These are phyloP conservation scores for Leptopterna dolabrata DNA, from an alignment of 2,888 invertebrate species.

Conservation along the genomic window DNA sequence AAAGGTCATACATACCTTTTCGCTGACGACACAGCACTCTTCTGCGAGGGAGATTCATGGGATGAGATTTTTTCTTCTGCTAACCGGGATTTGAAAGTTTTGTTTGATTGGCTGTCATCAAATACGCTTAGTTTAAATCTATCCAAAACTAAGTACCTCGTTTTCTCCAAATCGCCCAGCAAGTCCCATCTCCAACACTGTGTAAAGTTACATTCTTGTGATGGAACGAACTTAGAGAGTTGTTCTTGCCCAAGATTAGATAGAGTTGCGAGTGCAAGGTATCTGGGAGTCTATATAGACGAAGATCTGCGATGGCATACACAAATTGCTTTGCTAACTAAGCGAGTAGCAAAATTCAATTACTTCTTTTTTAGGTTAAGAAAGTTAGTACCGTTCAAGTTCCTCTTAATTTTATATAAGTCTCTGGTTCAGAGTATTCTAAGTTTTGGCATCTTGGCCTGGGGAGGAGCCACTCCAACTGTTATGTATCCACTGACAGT, in stretches of 20 bases:
- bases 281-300: slow-evolving; percentile 45
- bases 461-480: slow-evolving; percentile 35
- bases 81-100: neutral
- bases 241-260: slow-evolving; percentile 30
- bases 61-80: slow-evolving; percentile 40
- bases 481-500: slow-evolving; percentile 19
- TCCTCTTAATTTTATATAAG: slow-evolving; percentile 1
- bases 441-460: slow-evolving; percentile 39
- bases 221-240: neutral
- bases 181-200: neutral
- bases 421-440: slow-evolving; percentile 36
- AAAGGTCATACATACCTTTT: slow-evolving; percentile 19
- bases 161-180: slow-evolving; percentile 6
- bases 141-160: slow-evolving; percentile 48
- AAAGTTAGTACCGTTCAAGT: neutral
- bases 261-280: slow-evolving; percentile 33
- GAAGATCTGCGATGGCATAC: slow-evolving; percentile 12
- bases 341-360: neutral
- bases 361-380: slow-evolving; percentile 25
- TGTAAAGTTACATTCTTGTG: slow-evolving; percentile 11
- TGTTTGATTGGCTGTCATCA: slow-evolving; percentile 36
- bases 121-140: slow-evolving; percentile 48
- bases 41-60: slow-evolving; percentile 33
- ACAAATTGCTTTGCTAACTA: neutral
- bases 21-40: slow-evolving; percentile 44